Conservation (phyloP, 2,797 vertebrate genomes). For the Parambassis ranga region DNA sequence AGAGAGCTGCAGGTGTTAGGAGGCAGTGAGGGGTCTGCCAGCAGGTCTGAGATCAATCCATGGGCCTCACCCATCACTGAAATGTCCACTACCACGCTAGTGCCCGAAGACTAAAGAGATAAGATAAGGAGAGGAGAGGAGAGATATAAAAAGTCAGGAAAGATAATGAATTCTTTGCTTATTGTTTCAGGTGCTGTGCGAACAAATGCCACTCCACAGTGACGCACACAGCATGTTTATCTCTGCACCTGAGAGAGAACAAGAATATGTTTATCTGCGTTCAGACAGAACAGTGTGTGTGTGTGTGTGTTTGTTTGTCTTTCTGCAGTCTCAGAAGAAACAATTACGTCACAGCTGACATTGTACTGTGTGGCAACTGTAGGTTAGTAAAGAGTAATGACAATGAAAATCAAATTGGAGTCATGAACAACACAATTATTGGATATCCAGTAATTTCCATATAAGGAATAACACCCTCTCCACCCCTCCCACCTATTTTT, state of each 20-base stretch:
- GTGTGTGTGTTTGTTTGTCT: neutral
- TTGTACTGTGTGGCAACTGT: neutral
- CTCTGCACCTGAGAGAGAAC: neutral
- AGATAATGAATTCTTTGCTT: neutral
- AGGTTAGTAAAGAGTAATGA: neutral
- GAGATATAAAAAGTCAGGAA: neutral
- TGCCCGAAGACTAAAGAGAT: slow-evolving; percentile 85
- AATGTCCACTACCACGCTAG: slow-evolving; percentile 92
- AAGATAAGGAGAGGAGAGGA: neutral
- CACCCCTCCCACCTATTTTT: neutral
- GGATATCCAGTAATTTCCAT: neutral
- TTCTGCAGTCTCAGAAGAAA: neutral
- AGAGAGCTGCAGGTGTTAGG: slow-evolving; percentile 93
- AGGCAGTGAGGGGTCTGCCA: slow-evolving; percentile 92
- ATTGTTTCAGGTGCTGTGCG: neutral
- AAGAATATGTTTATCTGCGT: neutral
- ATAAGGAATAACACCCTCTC: neutral
- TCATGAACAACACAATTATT: neutral
- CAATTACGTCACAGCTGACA: neutral
- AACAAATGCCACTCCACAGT: neutral
- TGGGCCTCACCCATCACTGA: slow-evolving; percentile 98
- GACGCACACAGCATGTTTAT: neutral
- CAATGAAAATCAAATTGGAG: neutral
- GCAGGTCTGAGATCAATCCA: slow-evolving; percentile 93
- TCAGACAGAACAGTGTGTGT: neutral